Base-by-base conservation (phyloP, 2,888 invertebrate species). In the Drosophila kanekoi region DNA sequence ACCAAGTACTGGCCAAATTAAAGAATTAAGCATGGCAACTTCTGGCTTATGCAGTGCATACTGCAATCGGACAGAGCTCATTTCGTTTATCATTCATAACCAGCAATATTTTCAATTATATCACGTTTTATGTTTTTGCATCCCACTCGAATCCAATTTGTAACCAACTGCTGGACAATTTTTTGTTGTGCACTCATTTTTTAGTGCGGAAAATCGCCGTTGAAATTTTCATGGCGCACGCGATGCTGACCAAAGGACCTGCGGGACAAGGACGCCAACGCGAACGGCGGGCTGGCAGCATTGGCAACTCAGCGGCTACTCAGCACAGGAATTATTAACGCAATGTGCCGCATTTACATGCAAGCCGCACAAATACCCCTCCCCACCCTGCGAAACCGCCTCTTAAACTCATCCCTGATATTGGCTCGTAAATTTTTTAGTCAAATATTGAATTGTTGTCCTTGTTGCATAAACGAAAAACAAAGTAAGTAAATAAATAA, bases 271-370 rank as follows among this genome's bases (percentile, higher is more conserved):
- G 23, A 51, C 32, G 35, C 4, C 41, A 20, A 32, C 11, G 38
- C 16, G 37, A 14, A 45, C 10, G 1, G 5, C 33, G 14, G 41
- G 28, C 33, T 20, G 40, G 18, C 11, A 8, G 38, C 56, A 41
- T 49, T 73, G 68, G 38, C 76, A 56, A 74, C 80, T 88, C 83
- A 86, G 67, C 83, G 83, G 72, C 86, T 72, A 67, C 72, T 81
- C 81, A 79, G 64, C 60, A 45, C 51, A 47, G 80, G 86, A 88
- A 81, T 82, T 88, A 81, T 83, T 79, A 65, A 86, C 66, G 69
- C 87, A 69, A 67, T 82, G 76, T 76, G 54, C 66, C 61, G 72
- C 76, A 81, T 75, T 82, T 86, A 45, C 86, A 81, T 74, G 67
- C 60, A 53, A 40, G 18, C 40, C 38, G 35, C 79, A 33, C 37